A percentile compares a stretch with the other conserved stretches of the same genome.
Evolutionary conservation across 2,888 invertebrate genomes (phyloP).

Genomic region (Auanema sp.): DNA sequence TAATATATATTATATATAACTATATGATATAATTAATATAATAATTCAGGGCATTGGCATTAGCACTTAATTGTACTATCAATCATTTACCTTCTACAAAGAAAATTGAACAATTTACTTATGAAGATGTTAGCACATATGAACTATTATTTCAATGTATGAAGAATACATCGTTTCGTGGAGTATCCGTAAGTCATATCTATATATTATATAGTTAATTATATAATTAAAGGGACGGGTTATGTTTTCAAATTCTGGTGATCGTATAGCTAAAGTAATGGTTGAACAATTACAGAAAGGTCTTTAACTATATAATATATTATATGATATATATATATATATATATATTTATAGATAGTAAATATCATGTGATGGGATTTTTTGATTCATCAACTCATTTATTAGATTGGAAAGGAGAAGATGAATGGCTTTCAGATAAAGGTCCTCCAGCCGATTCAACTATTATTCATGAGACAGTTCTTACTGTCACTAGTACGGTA

Average conservation of each 20-base stretch:
- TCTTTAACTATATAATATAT: background rate
- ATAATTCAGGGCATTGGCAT: constrained; percentile 76
- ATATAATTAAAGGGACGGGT: constrained; percentile 80
- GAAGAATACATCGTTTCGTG: constrained; percentile 95
- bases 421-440: constrained; percentile 71
- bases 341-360: constrained; percentile 75
- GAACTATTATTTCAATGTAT: constrained; percentile 95
- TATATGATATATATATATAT: background rate
- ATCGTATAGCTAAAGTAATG: constrained; percentile 95
- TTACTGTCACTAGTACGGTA: constrained; percentile 56
- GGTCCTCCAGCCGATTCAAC: constrained; percentile 62
- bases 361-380: constrained; percentile 89
- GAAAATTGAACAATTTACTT: constrained; percentile 90
- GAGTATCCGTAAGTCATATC: constrained; percentile 82
- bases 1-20: constrained; percentile 4
- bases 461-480: constrained; percentile 46
- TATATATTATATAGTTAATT: background rate
- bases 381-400: constrained; percentile 94
- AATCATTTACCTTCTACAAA: constrained; percentile 80
- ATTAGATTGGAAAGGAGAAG: constrained; percentile 83
- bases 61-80: constrained; percentile 96
- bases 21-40: background rate
- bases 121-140: constrained; percentile 89
- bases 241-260: constrained; percentile 92
- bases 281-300: constrained; percentile 85